Base-by-base conservation (phyloP, 2,888 invertebrate species). In the Melolontha melolontha region DNA sequence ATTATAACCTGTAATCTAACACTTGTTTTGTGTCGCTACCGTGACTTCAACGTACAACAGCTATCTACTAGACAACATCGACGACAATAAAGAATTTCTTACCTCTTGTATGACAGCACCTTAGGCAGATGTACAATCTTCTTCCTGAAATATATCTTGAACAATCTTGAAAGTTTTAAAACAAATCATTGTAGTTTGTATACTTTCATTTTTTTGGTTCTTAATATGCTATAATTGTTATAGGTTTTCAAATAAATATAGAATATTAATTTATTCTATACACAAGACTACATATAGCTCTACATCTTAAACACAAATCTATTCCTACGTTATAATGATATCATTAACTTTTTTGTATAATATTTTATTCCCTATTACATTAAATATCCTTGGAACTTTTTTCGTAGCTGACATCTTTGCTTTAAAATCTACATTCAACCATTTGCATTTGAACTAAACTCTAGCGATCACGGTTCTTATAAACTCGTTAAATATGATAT, bases 1-100 rank as follows among this genome's bases (percentile, higher is more conserved):
- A 69, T 69, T 69, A 66, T 63, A 57, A 62, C 64, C 59, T 55
- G 69, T 69, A 69, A 69, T 66, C 66, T 69, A 66, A 69, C 69
- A 69, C 69, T 69, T 66, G 69, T 66, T 66, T 41, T 55, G 55
- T 42, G 55, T 55, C 12, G 55, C 55, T 55, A 55, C 55, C 41
- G 55, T 41, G 41, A 41, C 41, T 55, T 55, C 22, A 41, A 55
- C 55, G 22, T 41, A 55, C 41, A 41, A n/a, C 41, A 41, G 17
- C 55, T 41, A 55, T 55, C 55, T 55, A n/a, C 42, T 22, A 41
- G 22, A 41, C 41, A 22, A 11, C 41, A 55, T 55, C 55, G 55
- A 55, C 55, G 41, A 41, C 41, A 55, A 55, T 55, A 55, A 55
- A 55, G 41, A 55, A 39, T 41, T 55, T 39, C 41, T 17, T 40